These are phyloP conservation scores for Phasianus colchicus DNA, from an alignment of 2,113 vertebrate genomes.

Conservation along the genomic window DNA sequence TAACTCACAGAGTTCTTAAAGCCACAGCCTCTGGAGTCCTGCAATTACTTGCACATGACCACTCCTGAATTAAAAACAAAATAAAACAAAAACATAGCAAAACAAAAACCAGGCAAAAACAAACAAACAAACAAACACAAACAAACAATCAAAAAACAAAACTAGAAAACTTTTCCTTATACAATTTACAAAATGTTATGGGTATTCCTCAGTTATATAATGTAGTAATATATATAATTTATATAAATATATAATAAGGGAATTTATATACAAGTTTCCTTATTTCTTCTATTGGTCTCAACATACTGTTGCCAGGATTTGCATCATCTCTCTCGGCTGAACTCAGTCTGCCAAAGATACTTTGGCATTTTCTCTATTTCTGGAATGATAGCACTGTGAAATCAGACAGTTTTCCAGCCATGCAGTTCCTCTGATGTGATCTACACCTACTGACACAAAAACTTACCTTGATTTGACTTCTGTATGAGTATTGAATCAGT, in stretches of 20 bases:
- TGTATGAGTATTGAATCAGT: constrained; percentile 43
- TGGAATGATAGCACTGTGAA: constrained; percentile 54
- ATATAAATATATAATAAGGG: too few species aligned
- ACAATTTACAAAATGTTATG: not conserved
- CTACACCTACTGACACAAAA: constrained; percentile 39
- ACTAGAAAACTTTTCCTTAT: too few species aligned
- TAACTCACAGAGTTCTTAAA: not conserved
- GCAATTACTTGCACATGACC: not conserved
- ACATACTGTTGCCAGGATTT: constrained; percentile 11
- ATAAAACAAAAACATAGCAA: not conserved
- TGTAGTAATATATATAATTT: not conserved
- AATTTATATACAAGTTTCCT: not conserved
- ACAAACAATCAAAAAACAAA: too few species aligned
- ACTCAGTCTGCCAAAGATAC: not conserved
- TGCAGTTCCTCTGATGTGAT: constrained; percentile 23
- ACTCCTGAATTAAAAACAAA: not conserved
- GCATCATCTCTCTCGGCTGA: constrained; percentile 40
- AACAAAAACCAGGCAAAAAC: not conserved
- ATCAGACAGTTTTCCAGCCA: constrained; percentile 42
- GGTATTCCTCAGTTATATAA: not conserved
- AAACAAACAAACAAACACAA: too few species aligned
- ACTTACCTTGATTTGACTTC: constrained; percentile 25
- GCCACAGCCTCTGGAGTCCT: not conserved
- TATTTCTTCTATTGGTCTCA: constrained; percentile 9
- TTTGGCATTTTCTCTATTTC: constrained; percentile 43